Base-by-base conservation (phyloP, 2,888 invertebrate genomes). In the Halictus ligatus region DNA sequence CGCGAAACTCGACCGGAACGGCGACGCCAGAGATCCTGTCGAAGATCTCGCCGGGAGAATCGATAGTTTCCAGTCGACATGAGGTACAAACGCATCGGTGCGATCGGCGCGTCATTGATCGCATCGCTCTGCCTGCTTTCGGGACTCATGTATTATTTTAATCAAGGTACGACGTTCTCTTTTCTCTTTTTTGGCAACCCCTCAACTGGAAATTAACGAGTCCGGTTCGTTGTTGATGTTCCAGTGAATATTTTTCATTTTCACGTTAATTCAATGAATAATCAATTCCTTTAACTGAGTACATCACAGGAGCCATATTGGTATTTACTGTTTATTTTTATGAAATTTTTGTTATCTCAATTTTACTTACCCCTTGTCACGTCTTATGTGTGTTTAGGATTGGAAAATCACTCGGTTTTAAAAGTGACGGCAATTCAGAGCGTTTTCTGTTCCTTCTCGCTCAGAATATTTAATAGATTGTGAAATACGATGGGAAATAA, bases 101-200 rank as follows among this genome's bases (percentile, higher is more conserved):
- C 91, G 5, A 90, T 94, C 43, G 94, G 95, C 58, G 86, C 88
- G 12, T 89, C 91, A 69, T 88, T 95, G 25, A 94, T 95, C 78
- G 77, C 89, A 43, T 86, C 88, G 43, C 89, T 94, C 25, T 85
- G 92, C 50, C 54, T 92, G 4, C 91, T 95, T n/a, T 92, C 94
- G 0, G 92, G 92, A 58, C 83, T 95, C 13, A 93, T 94, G 92
- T 95, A 94, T 81, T 94, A 95, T 87, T 94, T 94, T 72, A 94
- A 93, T 91, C 93, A 94, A 93, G 94, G 95, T 95, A 92, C 87
- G 93, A 80, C 29, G 60, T n/a, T 4, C n/a, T 54, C 8, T 7
- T 50, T 15, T 18, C 8, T 21, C 1, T 21, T 8, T 21, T 8
- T 54, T 35, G 5, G 35, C 5, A 35, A 35, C 0, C 35, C 35